Conservation (phyloP, 1,140 invertebrate genomes). For the Ruditapes philippinarum region DNA sequence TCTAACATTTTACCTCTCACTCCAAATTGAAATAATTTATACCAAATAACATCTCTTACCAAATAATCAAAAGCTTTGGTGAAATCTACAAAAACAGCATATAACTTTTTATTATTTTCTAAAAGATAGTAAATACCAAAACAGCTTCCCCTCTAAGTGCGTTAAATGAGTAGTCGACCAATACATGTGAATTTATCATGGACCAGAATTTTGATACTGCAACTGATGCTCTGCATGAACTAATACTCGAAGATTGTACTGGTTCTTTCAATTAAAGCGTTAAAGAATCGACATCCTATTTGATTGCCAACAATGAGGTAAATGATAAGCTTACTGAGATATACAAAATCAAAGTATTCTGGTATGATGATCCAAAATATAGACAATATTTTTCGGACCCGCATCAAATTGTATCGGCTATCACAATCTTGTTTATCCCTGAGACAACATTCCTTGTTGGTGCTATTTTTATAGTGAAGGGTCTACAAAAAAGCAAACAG, state of each 20-base stretch:
- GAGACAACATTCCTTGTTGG: neutral
- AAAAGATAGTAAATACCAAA: no score
- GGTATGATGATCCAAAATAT: neutral
- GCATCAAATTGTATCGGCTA: neutral
- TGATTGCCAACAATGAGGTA: no score
- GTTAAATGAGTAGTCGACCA: neutral
- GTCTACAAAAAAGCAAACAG: neutral
- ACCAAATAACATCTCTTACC: no score
- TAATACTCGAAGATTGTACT: no score
- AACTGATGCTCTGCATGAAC: no score
- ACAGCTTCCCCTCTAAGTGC: neutral
- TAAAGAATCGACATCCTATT: no score
- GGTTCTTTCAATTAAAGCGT: no score
- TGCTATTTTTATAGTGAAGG: neutral
- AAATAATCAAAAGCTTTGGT: conserved; percentile 46
- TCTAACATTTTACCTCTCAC: no score
- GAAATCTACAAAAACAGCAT: no score
- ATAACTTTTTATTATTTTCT: no score
- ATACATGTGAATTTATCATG: neutral
- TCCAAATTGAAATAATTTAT: no score
- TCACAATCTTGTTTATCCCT: neutral
- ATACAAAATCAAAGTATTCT: neutral
- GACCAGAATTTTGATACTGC: no score
- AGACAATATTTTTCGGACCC: neutral
- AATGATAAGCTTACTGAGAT: neutral